Base-by-base conservation (phyloP, 2,113 vertebrate genomes). In the Turnix velox region DNA sequence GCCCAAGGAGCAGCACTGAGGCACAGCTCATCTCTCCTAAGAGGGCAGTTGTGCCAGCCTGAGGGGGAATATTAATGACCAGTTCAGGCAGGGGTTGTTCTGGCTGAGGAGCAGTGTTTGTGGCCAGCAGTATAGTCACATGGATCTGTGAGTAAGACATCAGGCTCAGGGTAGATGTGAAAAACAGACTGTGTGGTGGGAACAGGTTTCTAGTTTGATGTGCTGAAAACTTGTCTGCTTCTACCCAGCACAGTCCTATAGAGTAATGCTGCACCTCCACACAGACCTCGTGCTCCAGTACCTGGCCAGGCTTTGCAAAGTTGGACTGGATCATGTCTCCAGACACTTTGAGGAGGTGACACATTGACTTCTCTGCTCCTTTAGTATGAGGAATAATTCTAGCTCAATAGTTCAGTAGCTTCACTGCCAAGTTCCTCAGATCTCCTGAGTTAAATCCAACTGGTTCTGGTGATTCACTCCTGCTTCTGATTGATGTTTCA, bases 391-490 rank as follows among this genome's bases (percentile, higher is more conserved):
- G 5, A 51, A 25, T 23, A 39, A 8, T 6, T 42, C 24, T 0
- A 0, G 45, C 57, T 87, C 58, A 16, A 18, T 0, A 23, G 18
- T 13, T 68, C 63, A 46, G 42, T 0, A 0, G 3, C 54, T 76
- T 72, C 75, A 25, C 42, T n/a, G 3, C 55, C 2, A 51, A 3
- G 19, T 7, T 89, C 54, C 63, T 88, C 45, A 49, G 31, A 73
- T 33, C 79, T 79, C 83, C 51, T 0, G 2, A 66, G 49, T 18
- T 14, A 69, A 80, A 82, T n/a, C 79, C 72, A 73, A 88, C 63
- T 76, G 79, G 16, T 54, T 35, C 54, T 76, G 54, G 40, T 17
- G 91, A 23, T 13, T 68, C 12, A 5, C 62, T 93, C 25, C 59
- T 40, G 40, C 10, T 86, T 13, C 42, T 90, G 76, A 90, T 45